phyloP scores from a whole-genome alignment of 1,140 invertebrate genomes.

The Akabosia matsudoensis region DNA sequence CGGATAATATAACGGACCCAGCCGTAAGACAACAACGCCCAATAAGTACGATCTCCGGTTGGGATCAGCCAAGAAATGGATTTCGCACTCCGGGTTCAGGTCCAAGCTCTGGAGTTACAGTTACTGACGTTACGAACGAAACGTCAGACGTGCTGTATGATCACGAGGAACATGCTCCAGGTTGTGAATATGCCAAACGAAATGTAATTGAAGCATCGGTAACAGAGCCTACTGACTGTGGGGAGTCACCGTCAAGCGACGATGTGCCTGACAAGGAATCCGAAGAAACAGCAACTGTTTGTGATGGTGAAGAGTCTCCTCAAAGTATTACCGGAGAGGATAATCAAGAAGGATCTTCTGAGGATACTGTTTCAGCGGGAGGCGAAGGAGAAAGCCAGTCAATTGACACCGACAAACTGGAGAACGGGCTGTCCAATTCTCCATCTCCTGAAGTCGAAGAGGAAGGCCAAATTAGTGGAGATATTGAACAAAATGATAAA shows the following conservation, averaged over 20 bases:
- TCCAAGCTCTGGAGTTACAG: constrained; percentile 57
- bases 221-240: neutral
- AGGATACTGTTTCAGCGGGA: constrained; percentile 10
- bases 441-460: constrained; percentile 17
- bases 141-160: constrained; percentile 52
- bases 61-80: constrained; percentile 64
- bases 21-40: constrained; percentile 84
- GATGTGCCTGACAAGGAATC: constrained; percentile 17
- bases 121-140: constrained; percentile 58
- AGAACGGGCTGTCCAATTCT: neutral
- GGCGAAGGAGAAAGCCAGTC: constrained; percentile 49
- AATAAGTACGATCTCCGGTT: constrained; percentile 93
- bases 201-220: neutral
- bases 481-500: constrained; percentile 24
- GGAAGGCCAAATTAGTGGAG: constrained; percentile 28
- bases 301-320: constrained; percentile 38
- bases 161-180: constrained; percentile 11
- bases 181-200: constrained; percentile 6
- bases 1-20: constrained; percentile 91
- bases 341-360: constrained; percentile 21
- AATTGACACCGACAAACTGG: neutral
- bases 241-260: neutral
- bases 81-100: constrained; percentile 50
- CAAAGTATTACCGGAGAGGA: constrained; percentile 30
- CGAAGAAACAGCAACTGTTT: constrained; percentile 27